Percentiles rank a stretch among this genome's conserved stretches.
Conservation (phyloP, 2,888 invertebrate genomes). For the Anoncus sp. region DNA sequence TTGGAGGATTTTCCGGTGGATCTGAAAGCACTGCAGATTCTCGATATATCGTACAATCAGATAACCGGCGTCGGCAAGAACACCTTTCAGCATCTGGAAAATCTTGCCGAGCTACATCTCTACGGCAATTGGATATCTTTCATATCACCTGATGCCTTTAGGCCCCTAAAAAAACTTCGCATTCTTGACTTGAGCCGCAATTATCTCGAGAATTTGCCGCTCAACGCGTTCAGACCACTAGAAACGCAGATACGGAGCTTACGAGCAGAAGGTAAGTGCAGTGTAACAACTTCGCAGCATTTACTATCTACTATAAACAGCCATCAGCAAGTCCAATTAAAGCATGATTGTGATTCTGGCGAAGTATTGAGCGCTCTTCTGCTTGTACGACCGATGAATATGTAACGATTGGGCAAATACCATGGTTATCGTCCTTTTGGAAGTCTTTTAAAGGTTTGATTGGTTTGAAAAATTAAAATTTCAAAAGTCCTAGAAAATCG, state of each 20-base stretch:
- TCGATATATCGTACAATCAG: conserved; percentile 94
- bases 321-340: background rate
- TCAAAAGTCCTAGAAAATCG: no score
- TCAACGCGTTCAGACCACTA: conserved; percentile 90
- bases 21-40: conserved; percentile 90
- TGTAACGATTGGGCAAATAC: no score
- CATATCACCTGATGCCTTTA: conserved; percentile 91
- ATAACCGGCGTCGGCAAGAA: conserved; percentile 90
- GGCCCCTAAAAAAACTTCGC: conserved; percentile 89
- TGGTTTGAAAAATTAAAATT: no score
- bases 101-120: conserved; percentile 90
- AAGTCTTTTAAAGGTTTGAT: no score
- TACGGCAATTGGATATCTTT: conserved; percentile 93
- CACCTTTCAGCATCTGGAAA: conserved; percentile 91
- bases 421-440: no score
- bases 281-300: conserved; percentile 5
- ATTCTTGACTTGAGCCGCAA: conserved; percentile 93
- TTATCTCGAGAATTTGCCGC: conserved; percentile 91
- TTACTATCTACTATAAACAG: background rate
- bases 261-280: conserved; percentile 90
- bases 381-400: background rate
- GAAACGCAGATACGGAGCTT: conserved; percentile 93
- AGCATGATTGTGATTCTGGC: background rate
- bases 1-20: conserved; percentile 92
- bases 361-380: background rate